Base-by-base conservation (phyloP, 2,797 vertebrate species). In the Atherinosoma microstoma region DNA sequence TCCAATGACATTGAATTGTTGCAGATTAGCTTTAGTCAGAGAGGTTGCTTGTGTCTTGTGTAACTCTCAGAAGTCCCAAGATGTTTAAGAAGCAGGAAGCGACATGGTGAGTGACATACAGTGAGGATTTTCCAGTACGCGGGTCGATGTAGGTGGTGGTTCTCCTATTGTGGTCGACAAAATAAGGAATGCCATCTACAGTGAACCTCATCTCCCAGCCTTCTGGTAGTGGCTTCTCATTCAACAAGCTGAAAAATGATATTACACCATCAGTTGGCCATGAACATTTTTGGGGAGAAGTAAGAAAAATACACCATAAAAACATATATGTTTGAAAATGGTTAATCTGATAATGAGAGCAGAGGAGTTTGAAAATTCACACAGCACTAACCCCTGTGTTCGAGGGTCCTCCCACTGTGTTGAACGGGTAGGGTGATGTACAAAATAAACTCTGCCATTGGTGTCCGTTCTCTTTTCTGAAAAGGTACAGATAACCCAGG, bases 141-240 rank as follows among this genome's bases (percentile, higher is more conserved):
- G 98, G 98, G 93, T 99, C 98, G 10, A 99, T 99, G 68, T 99
- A 99, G 0, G 98, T 99, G 6, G 98, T 99, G 38, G 97, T 95
- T 95, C 95, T 97, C 86, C 96, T 95, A 64, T 98, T 99, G 92
- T 99, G 98, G 92, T 99, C 98, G 59, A 99, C 98, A 65, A 99
- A 99, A 90, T 99, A 99, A 0, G 98, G 97, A 93, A 97, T 97
- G 15, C 97, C 97, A 49, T 99, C 97, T 29, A 99, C 98, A 12
- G 97, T 99, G 87, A 99, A 99, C 88, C 98, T 94, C 98, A 99
- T 99, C 94, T 99, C 98, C 98, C 98, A 99, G 70, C 98, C 98
- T 89, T 99, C 98, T 40, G 98, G 98, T 82, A 99, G 95, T 0
- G 97, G 97, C 73, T 99, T 98, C 84, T 99, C 98, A 87, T 99